Base-by-base conservation (phyloP, 2,797 vertebrate genomes). In the Poeciliopsis infans region DNA sequence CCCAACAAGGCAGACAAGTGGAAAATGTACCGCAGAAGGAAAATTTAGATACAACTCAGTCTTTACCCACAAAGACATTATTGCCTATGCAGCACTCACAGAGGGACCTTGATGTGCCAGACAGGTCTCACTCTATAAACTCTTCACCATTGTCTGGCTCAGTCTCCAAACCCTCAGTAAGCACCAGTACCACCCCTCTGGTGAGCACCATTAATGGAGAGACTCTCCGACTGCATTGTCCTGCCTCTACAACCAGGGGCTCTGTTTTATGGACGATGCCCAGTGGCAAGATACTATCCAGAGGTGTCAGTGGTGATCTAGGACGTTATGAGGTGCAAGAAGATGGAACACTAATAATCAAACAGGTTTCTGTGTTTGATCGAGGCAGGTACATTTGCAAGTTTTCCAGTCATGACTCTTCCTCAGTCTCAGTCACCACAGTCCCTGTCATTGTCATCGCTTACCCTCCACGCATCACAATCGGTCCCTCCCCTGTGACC, bases 401-500 rank as follows among this genome's bases (percentile, higher is more conserved):
- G 79, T 92, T 88, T 11, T 92, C 92, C 0, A 94, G 94, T 0
- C 91, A 90, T 0, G 83, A 96, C 1, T 96, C 96, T 31, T 90
- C 95, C 0, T 93, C 93, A 0, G 87, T 95, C 47, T 92, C 94
- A 73, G 93, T 90, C 0, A 76, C 91, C 72, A 93, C 85, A 0
- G 80, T 97, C 39, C 96, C 97, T 0, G 98, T 99, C 25, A 98
- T 99, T 0, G 96, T 99, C 15, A 97, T 99, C 0, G 97, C 97
- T 1, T 98, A 98, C 82, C 97, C 97, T 0, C 98, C 98, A 0
- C 95, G 97, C 3, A 98, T 99, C 89, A 98, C 97, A 74, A 95
- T 91, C 2, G 96, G 97, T 55, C 97, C 97, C 2, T 88, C 96
- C 0, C 95, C 97, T 0, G 95, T 97, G 82, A 96, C 97, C 73